phyloP scores from a whole-genome alignment of 2,888 invertebrate genomes.

The Allacma fusca region DNA sequence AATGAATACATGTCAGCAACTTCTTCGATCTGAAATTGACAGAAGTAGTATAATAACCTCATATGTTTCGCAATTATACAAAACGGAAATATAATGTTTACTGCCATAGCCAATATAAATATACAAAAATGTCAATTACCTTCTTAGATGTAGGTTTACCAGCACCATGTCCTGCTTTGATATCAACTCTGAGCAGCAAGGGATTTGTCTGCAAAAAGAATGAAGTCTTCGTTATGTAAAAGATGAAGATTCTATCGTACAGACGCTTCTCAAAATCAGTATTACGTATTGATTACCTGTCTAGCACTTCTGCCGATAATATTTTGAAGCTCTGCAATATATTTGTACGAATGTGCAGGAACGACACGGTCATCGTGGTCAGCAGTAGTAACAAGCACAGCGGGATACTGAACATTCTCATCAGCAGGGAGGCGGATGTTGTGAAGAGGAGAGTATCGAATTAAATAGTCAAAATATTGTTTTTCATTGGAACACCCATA shows the following conservation, averaged over 20 bases:
- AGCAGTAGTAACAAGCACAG: constrained; percentile 89
- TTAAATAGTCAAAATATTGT: constrained; percentile 83
- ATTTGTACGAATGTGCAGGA: constrained; percentile 71
- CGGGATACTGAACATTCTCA: constrained; percentile 77
- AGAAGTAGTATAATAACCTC: constrained; percentile 21
- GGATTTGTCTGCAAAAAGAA: constrained; percentile 66
- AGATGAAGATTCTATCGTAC: too few relatives aligned
- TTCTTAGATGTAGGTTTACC: constrained; percentile 70
- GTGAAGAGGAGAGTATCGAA: constrained; percentile 92
- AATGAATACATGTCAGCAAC: constrained; percentile 88
- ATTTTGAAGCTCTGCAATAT: constrained; percentile 69
- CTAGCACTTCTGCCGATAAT: constrained; percentile 63
- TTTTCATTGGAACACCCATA: constrained; percentile 87
- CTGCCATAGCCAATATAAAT: too few relatives aligned
- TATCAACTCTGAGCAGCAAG: constrained; percentile 68
- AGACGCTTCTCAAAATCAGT: background rate
- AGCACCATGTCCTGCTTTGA: constrained; percentile 70
- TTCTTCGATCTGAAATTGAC: constrained; percentile 82
- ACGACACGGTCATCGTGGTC: constrained; percentile 95
- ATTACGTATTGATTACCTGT: constrained; percentile 63
- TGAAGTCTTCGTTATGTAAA: background rate
- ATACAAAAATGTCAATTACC: constrained; percentile 61
- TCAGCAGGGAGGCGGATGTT: constrained; percentile 77
- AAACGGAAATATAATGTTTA: too few relatives aligned
- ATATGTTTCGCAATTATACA: too few relatives aligned